Evolutionary conservation across 2,888 invertebrate genomes (phyloP).

Genomic region (Epinotia demarniana): DNA sequence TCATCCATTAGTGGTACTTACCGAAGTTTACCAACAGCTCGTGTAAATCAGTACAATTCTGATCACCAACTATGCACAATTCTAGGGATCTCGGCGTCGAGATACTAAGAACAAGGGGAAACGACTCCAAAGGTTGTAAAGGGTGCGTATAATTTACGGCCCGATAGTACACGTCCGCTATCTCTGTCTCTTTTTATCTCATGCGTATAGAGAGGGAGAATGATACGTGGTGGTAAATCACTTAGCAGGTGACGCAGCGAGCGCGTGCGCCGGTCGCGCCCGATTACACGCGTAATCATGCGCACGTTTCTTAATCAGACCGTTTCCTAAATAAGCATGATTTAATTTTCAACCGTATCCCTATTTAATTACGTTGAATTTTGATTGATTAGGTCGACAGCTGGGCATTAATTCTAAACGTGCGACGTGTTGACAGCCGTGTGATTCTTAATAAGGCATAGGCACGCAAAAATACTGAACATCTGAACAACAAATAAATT

Average conservation of each 20-base stretch:
- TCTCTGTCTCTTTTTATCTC: no score
- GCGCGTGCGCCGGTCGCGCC: constrained; percentile 15
- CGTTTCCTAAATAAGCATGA: background rate
- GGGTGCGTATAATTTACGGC: no score
- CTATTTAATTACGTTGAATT: background rate
- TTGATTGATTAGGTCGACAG: background rate
- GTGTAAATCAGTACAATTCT: no score
- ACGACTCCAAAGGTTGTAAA: background rate
- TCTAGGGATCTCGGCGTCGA: no score
- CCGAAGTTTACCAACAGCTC: no score
- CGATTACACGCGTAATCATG: constrained; percentile 26
- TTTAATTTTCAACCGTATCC: background rate
- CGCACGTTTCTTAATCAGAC: background rate
- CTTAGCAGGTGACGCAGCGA: background rate
- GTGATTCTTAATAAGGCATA: background rate
- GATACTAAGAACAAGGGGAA: background rate
- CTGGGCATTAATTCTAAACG: background rate
- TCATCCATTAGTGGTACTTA: no score
- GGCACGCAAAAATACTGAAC: background rate
- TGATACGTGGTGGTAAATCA: no score
- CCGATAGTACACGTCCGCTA: no score
- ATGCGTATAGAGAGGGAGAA: no score
- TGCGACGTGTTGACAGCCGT: background rate
- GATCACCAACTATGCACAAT: no score
- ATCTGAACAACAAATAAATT: no score